Base-by-base conservation (phyloP, 2,113 vertebrate species). In the Nothoprocta pentlandii region DNA sequence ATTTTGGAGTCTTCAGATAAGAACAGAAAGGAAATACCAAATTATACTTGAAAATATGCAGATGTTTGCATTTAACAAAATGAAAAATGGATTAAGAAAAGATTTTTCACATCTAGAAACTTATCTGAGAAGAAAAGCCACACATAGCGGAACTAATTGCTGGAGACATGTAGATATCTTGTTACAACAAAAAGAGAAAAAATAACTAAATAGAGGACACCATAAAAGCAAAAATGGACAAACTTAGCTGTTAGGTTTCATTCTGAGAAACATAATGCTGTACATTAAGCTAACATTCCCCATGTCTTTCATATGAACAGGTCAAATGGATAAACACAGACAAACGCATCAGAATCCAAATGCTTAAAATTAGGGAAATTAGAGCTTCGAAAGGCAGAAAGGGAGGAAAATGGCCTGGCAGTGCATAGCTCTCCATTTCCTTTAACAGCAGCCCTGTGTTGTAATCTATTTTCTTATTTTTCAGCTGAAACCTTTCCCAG, bases 1-100 rank as follows among this genome's bases (percentile, higher is more conserved):
- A 44, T 49, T 89, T n/a, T 47, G 2, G 22, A 59, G 36, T 74
- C 46, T 54, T 70, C 36, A 59, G 28, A 2, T 5, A 80, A n/a
- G 16, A 91, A 46, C 6, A 54, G 75, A 89, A 93, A 39, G n/a
- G 77, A 76, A 87, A 69, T 22, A 54, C 8, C 67, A 77, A 89
- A 73, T 25, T 44, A 8, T 63, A 53, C 41, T 44, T 73, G 25
- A 87, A 93, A 84, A 71, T 47, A 66, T 25, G 5, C 58, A 47
- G 41, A 63, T n/a, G 5, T 62, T 89, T 66, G 12, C n/a, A 61
- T 44, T 22, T 44, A 71, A n/a, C 34, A 42, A 89, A 87, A 68
- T 67, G 11, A 82, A 77, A 94, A 79, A 62, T 61, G 0, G 5
- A 15, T 92, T 67, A 10, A 54, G 85, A 23, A 64, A 67, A 41